Base-by-base conservation (phyloP, 2,888 invertebrate species). In the Timema podura region DNA sequence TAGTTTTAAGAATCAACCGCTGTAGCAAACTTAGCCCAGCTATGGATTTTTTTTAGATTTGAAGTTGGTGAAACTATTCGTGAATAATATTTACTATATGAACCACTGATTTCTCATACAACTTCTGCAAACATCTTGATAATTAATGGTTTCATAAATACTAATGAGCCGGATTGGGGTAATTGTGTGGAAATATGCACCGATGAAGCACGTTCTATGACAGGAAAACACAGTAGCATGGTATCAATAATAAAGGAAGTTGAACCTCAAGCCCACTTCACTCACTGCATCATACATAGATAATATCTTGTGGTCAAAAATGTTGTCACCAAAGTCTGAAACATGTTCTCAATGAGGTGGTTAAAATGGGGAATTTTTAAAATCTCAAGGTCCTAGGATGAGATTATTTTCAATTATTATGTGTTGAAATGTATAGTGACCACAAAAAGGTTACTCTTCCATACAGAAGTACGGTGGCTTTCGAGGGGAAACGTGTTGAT, bases 61-160 rank as follows among this genome's bases (percentile, higher is more conserved):
- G 57, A 57, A 57, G 15, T 16, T 57, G 57, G 57, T 9, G 57
- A 57, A 9, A 57, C n/a, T 57, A 30, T 30, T 57, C 57, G 30
- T 57, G 30, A 57, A 57, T 10, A 57, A 57, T 15, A 9, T 57
- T 57, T 57, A 15, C 30, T 9, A 15, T 57, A 30, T 11, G 57
- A 57, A 57, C 57, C 57, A 57, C 57, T 57, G 57, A 57, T 9
- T 9, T 9, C 57, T 57, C 15, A 8, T 57, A 57, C 57, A 57
- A 30, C 30, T 30, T 30, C 30, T 30, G 57, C 10, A 15, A 57
- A 16, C 57, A 16, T 11, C 57, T 57, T 57, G 57, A 57, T 57
- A 57, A 57, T 57, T 57, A 30, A 57, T 57, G 57, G 9, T 57
- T 57, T 57, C 57, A 57, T 57, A 57, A 13, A 57, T 57, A 57